Base-by-base conservation (phyloP, 2,888 invertebrate genomes). In the Philopedon plagiatum region DNA sequence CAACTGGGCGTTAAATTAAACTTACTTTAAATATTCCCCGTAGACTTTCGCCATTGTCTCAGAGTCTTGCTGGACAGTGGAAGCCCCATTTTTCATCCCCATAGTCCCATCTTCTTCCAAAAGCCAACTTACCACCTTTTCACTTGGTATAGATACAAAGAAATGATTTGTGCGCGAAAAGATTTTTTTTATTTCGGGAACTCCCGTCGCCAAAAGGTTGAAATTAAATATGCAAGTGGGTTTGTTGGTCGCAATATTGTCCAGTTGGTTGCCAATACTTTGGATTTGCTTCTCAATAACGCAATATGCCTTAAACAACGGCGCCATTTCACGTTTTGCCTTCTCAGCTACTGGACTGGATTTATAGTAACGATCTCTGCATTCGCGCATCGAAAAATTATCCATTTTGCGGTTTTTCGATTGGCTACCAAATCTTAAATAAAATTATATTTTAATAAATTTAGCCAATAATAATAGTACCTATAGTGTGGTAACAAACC, bases 21-120 rank as follows among this genome's bases (percentile, higher is more conserved):
- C 56, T 19, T 34, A 56, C 56, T 5, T 19, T 56, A 56, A 34
- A 56, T 56, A 34, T 18, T 32, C 15, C 34, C 34, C 9, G n/a
- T 34, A 56, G 32, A 56, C 7, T 23, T 13, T 5, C 2, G 26
- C 13, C 26, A 49, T 49, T 49, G 23, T 49, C 4, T 49, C 7
- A 26, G 49, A 49, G 26, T 49, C 49, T 19, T 44, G 15, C 7
- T 8, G 15, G 15, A 7, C 41, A 15, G 18, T 1, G 1, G 26
- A 11, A 4, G n/a, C n/a, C 5, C 15, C 2, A 46, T 23, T 41
- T 64, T 39, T 26, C 19, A 15, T 19, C n/a, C 39, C 23, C 15
- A 64, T 64, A 34, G 21, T 49, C 5, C 54, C 64, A 64, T 64
- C 64, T 26, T 64, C 64, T 64, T 64, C 64, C 15, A 64, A 39